These are phyloP conservation scores for Rallus limicola DNA, from an alignment of 2,113 vertebrate species.

Conservation along the genomic window DNA sequence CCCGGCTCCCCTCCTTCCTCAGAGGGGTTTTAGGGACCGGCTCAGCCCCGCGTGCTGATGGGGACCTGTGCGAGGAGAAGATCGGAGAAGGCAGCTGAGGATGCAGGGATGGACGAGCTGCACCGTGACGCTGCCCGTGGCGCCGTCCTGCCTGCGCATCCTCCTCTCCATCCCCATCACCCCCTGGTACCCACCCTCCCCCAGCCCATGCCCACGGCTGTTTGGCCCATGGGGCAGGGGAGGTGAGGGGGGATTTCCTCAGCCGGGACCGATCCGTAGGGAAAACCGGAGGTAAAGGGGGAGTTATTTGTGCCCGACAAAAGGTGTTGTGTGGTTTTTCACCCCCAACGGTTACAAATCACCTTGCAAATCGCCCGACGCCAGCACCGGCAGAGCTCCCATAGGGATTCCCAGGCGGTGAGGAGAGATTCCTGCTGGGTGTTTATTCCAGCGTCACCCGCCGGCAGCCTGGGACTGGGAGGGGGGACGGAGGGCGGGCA, in stretches of 20 bases:
- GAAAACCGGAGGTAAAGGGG: not conserved
- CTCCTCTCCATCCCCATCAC: not conserved
- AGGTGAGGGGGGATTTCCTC: not conserved
- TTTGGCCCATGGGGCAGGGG: rapidly evolving
- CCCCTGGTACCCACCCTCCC: not conserved
- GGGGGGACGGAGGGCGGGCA: conserved; percentile 47
- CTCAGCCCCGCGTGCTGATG: rapidly evolving
- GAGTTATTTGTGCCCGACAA: not conserved
- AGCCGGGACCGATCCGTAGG: rapidly evolving
- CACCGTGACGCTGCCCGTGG: rapidly evolving
- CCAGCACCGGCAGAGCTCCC: not conserved
- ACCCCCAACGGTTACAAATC: not conserved
- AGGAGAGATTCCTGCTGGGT: not conserved
- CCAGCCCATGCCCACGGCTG: rapidly evolving
- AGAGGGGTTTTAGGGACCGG: not conserved
- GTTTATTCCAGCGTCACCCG: not conserved
- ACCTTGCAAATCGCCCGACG: not conserved
- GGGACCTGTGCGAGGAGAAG: rapidly evolving
- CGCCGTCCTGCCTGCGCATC: rapidly evolving
- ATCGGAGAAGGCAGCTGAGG: not conserved
- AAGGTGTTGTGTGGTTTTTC: rapidly evolving
- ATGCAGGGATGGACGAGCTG: not conserved
- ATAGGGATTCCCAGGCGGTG: not conserved
- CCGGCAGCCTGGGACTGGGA: not conserved
- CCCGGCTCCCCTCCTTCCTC: not conserved